Evolutionary conservation across 2,888 invertebrate species (phyloP), one percentile per base, ranked within the genome.

Genomic region (Hemaris fuciformis): DNA sequence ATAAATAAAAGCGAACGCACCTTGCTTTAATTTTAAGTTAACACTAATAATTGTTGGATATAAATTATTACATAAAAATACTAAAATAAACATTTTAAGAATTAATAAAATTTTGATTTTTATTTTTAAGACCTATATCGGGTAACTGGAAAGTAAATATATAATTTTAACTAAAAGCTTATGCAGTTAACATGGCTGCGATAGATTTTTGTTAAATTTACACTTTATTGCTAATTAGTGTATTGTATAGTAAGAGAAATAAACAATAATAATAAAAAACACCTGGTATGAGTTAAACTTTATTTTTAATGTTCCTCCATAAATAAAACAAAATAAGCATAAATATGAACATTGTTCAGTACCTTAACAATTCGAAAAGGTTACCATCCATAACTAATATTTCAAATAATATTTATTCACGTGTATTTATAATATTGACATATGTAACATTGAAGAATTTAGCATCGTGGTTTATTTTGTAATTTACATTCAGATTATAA

Each of bases 271-370:
- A 13, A 34, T 4, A 38, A 38, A 10, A 13, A 27, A 27, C 27
- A 27, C 2, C 15, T 1, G 34, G 18, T 53, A 59, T 57, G 64
- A 68, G 64, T 68, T 64, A 68, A 68, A 66, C 60, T 59, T 59
- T 59, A 59, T 59, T 38, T 86, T 79, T 77, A 83, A 81, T 79
- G 73, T 80, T 86, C 73, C 75, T 79, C 83, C 76, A 85, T 85
- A 86, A 87, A 87, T 87, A 81, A 87, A 87, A 59, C 45, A 64
- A 63, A 60, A 61, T 62, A 66, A 64, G 64, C 64, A 64, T 46
- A 58, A 64, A 46, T 59, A 62, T 61, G 41, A 61, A 64, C 62
- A 48, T 53, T 58, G 53, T 62, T 63, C 56, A 59, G 59, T 31
- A 18, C 18, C 10, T 48, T 27, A 53, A 53, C 31, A 31, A 53